Conservation (phyloP, 1,140 invertebrate species). For the Aphelenchoides fujianensis region DNA sequence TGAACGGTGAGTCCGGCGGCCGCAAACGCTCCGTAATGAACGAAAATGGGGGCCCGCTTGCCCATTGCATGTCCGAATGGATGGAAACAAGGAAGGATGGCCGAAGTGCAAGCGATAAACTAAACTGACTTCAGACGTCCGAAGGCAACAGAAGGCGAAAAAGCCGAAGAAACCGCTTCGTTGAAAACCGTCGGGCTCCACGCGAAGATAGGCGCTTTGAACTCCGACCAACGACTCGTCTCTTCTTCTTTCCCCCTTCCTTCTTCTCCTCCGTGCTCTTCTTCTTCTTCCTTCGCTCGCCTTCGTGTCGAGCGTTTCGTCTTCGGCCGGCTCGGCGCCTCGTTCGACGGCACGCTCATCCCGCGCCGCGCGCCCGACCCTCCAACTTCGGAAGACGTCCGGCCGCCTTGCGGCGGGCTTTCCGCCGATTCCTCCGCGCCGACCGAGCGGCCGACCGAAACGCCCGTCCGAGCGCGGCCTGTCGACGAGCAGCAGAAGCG, state of each 20-base stretch:
- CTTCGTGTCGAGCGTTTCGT: no score
- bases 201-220: neutral
- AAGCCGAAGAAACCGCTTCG: neutral
- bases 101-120: neutral
- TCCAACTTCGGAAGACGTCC: neutral
- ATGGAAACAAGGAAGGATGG: neutral
- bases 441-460: no score
- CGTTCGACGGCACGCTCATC: no score
- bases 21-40: neutral
- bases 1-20: neutral
- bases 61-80: neutral
- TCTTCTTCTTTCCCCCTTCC: neutral
- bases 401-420: neutral
- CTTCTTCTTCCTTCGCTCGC: no score
- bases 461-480: no score
- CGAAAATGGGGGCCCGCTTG: neutral
- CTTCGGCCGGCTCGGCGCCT: no score
- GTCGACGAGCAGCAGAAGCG: no score
- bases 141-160: no score
- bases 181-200: neutral
- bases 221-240: neutral
- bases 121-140: neutral
- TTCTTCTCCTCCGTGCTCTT: neutral
- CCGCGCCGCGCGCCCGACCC: neutral
- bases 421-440: neutral